Conservation (phyloP, 2,113 vertebrate genomes). For the Corythornis madagascariensis region DNA sequence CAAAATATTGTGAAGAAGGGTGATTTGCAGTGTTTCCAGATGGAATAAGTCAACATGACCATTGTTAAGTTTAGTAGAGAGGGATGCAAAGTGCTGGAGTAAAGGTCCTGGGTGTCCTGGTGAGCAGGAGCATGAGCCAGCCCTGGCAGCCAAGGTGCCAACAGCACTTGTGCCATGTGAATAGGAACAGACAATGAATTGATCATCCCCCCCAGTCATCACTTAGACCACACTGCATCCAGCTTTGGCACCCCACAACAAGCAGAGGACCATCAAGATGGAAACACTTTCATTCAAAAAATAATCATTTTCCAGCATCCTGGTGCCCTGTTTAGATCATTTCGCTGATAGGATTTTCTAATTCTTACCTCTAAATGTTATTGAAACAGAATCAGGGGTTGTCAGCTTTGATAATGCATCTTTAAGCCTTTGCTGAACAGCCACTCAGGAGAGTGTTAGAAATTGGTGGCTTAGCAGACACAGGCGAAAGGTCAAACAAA, state of each 20-base stretch:
- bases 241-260: background rate
- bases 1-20: background rate
- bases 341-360: background rate
- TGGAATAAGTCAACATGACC: background rate
- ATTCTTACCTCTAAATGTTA: background rate
- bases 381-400: background rate
- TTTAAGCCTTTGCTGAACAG: background rate
- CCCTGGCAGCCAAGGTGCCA: background rate
- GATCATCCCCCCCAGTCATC: background rate
- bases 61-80: background rate
- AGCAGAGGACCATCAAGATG: fast-evolving
- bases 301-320: fast-evolving
- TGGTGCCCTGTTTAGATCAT: background rate
- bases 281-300: background rate
- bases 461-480: background rate
- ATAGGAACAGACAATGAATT: fast-evolving
- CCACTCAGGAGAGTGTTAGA: background rate
- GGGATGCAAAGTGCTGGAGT: background rate
- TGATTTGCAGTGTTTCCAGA: background rate
- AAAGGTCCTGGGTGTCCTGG: background rate
- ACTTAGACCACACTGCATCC: background rate
- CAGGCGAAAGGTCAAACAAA: background rate
- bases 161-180: background rate
- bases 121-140: background rate
- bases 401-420: background rate